Evolutionary conservation across 2,888 invertebrate genomes (phyloP).

Genomic region (Copidosoma aretas): DNA sequence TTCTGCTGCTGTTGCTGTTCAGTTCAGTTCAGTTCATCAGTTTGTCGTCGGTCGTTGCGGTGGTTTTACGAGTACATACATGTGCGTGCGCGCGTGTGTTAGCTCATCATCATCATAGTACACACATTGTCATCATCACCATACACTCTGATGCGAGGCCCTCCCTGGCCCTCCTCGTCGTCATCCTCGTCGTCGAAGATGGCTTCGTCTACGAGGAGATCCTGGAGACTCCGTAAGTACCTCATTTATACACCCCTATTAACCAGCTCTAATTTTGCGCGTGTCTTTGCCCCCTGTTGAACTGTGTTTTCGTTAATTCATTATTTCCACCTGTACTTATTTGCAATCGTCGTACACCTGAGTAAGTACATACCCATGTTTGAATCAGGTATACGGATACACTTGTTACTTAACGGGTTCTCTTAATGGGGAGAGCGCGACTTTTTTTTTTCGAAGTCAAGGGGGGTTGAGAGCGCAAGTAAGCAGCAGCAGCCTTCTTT

Average conservation of each 20-base stretch:
- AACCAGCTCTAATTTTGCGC: neutral
- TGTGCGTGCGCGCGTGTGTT: neutral
- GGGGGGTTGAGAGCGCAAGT: too few species aligned
- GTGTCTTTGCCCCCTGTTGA: neutral
- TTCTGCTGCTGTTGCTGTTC: constrained; percentile 54
- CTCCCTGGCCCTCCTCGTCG: neutral
- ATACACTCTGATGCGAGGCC: constrained; percentile 12
- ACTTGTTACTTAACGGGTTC: too few species aligned
- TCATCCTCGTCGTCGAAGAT: constrained; percentile 44
- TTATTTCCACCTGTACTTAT: neutral
- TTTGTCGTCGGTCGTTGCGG: constrained; percentile 46
- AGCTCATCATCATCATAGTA: too few species aligned
- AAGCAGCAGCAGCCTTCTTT: too few species aligned
- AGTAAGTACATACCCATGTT: neutral
- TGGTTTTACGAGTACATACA: too few species aligned
- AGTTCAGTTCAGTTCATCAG: constrained; percentile 60
- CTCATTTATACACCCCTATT: constrained; percentile 2
- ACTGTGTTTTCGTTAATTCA: neutral
- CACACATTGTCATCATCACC: too few species aligned
- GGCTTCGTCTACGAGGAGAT: constrained; percentile 70
- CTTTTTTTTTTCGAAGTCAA: too few species aligned
- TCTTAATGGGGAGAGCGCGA: too few species aligned
- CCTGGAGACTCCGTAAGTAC: constrained; percentile 87
- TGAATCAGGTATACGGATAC: neutral
- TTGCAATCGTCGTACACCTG: neutral